Base-by-base conservation (phyloP, 2,797 vertebrate species). In the Centroberyx gerrardi region DNA sequence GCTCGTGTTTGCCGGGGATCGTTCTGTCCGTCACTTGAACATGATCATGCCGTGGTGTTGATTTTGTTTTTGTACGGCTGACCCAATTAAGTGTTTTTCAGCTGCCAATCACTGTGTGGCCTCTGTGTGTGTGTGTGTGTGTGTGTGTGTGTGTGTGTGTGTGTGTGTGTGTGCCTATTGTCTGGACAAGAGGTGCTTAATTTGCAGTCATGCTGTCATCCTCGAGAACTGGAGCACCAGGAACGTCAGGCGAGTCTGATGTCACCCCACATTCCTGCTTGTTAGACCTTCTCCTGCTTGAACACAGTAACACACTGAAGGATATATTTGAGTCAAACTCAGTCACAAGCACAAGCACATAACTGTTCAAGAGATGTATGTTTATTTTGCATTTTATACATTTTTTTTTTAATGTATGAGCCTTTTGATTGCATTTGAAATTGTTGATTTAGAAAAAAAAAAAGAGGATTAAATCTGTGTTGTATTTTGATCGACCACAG, bases 361-460 rank as follows among this genome's bases (percentile, higher is more conserved):
- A 82, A 70, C 73, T 82, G 31, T 85, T 78, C 68, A 46, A 62
- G 69, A 88, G 54, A 85, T 82, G 68, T 90, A 62, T 83, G 78
- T 90, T 87, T 92, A 89, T 92, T 91, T 91, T 85, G 83, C 78
- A 82, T 91, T 92, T 92, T 90, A 79, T 83, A 73, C 80, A 27
- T 84, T 72, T 84, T 72, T 72, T 82, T 86, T 90, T 87, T 76
- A 80, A 87, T 83, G 60, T 80, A 88, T 83, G 84, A 91, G 83
- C 81, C 1, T 88, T 89, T 73, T 81, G 82, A 88, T 88, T 87
- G 71, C 74, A 84, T 87, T 72, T 85, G 80, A 88, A 92, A 88
- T 80, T 59, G 85, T 85, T 78, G 28, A 62, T 73, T 72, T 73
- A 72, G 38, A 8, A 78, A 71, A 82, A 81, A 76, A 60, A 80